Conservation (phyloP, 2,888 invertebrate species). For the Drosophila borealis region DNA sequence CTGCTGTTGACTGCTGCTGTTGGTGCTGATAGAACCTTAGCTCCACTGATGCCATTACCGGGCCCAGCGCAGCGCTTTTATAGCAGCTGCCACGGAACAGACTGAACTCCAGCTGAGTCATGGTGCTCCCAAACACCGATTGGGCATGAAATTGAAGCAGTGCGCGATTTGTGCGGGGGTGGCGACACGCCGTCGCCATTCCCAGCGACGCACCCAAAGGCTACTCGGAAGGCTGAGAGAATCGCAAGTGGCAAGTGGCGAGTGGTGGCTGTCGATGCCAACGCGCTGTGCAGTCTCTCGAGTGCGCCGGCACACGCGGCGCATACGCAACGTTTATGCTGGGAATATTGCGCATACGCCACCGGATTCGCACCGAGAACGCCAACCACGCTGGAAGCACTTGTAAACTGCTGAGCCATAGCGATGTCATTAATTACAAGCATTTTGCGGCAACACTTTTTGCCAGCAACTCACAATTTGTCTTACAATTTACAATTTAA, state of each 20-base stretch:
- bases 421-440: constrained; percentile 67
- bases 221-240: constrained; percentile 65
- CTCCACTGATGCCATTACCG: constrained; percentile 66
- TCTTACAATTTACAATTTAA: constrained; percentile 50
- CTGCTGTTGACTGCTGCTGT: constrained; percentile 26
- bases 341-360: constrained; percentile 64
- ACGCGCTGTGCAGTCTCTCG: constrained; percentile 7
- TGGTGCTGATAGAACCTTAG: constrained; percentile 53
- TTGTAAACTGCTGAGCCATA: constrained; percentile 71
- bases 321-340: constrained; percentile 66
- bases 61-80: constrained; percentile 61
- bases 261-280: constrained; percentile 17
- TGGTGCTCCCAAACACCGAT: constrained; percentile 46
- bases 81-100: constrained; percentile 48
- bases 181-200: constrained; percentile 11
- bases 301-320: constrained; percentile 57
- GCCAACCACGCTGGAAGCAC: constrained; percentile 33
- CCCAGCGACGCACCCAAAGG: constrained; percentile 54
- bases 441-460: constrained; percentile 36
- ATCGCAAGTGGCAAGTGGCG: constrained; percentile 14
- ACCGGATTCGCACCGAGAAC: constrained; percentile 15
- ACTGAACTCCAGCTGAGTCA: constrained; percentile 62
- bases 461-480: constrained; percentile 46
- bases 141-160: constrained; percentile 32
- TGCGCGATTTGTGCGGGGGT: constrained; percentile 9